phyloP scores from a whole-genome alignment of 2,113 vertebrate genomes.

The Leiothrix lutea region DNA sequence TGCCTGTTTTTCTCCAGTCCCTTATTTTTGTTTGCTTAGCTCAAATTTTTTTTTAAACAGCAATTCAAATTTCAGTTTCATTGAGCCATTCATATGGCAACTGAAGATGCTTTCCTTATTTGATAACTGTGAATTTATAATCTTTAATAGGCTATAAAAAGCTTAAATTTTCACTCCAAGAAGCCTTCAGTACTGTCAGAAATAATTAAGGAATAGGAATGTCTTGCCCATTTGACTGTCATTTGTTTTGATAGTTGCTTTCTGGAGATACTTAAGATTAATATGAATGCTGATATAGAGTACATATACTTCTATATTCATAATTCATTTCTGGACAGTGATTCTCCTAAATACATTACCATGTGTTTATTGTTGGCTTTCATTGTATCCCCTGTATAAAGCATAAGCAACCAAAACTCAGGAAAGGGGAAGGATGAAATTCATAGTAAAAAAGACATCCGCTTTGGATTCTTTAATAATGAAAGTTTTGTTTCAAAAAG shows the following conservation, averaged over 20 bases:
- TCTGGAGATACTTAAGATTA: slow-evolving; percentile 3
- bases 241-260: slow-evolving; percentile 41
- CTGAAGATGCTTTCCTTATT: background rate
- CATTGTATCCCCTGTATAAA: background rate
- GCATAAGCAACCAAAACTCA: background rate
- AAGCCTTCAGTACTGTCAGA: slow-evolving; percentile 30
- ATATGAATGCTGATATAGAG: background rate
- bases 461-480: background rate
- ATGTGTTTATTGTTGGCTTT: background rate
- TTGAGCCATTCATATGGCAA: background rate
- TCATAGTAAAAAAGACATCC: background rate
- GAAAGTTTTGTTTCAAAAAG: background rate
- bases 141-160: slow-evolving; percentile 17
- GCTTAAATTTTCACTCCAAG: slow-evolving; percentile 18
- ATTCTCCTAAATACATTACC: background rate
- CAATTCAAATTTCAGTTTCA: background rate
- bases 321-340: background rate
- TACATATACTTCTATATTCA: background rate
- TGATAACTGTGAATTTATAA: background rate
- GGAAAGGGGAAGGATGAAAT: background rate
- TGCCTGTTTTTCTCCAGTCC: background rate
- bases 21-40: background rate
- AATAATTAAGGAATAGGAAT: slow-evolving; percentile 22
- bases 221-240: background rate
- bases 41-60: background rate